phyloP scores from a whole-genome alignment of 2,113 vertebrate species.

The Grallaria varia region DNA sequence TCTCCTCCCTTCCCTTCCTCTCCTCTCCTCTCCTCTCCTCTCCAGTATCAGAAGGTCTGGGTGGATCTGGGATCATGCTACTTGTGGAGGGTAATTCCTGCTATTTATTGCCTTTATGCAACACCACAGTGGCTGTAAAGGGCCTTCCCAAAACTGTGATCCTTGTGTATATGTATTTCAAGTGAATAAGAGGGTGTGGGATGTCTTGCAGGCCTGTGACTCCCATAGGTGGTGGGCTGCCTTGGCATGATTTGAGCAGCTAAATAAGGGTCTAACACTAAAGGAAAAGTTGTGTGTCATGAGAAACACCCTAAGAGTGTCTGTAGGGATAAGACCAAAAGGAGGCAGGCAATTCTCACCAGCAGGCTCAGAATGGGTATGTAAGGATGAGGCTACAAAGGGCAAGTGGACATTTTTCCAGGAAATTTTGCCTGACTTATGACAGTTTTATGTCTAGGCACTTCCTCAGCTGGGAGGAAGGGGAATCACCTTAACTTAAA shows the following conservation, averaged over 20 bases:
- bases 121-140: no score
- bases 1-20: not conserved
- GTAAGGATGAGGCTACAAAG: not conserved
- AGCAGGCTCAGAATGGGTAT: not conserved
- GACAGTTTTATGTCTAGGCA: not conserved
- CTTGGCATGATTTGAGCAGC: not conserved
- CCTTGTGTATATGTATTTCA: no score
- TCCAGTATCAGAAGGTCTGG: no score
- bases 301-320: not conserved
- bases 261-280: not conserved
- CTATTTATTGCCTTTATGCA: no score
- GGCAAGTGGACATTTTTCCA: not conserved
- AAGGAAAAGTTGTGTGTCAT: not conserved
- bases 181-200: not conserved
- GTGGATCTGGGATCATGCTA: no score
- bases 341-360: not conserved
- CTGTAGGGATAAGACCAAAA: not conserved
- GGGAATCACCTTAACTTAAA: not conserved
- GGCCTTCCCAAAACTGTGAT: no score
- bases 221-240: not conserved
- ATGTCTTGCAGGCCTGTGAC: not conserved
- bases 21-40: no score
- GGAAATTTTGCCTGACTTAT: not conserved
- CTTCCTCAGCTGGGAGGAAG: not conserved
- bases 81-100: no score